Conservation (phyloP, 1,140 invertebrate species). For the Phymorhynchus buccinoides region DNA sequence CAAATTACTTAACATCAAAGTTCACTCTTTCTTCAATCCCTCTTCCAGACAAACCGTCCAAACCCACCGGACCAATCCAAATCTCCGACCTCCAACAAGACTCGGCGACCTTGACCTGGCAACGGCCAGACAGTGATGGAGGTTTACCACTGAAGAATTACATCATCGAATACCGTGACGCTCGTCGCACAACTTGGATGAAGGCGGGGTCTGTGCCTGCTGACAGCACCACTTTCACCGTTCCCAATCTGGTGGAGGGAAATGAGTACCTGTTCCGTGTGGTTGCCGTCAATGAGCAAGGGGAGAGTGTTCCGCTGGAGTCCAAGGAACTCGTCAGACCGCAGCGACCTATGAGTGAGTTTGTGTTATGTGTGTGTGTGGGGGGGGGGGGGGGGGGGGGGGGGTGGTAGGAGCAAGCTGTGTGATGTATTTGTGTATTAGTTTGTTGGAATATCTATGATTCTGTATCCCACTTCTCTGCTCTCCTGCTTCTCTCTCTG, state of each 20-base stretch:
- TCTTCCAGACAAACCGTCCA: conserved; percentile 85
- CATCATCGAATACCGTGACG: conserved; percentile 93
- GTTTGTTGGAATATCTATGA: too few relatives aligned
- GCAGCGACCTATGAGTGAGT: conserved; percentile 47
- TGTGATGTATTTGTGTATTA: too few relatives aligned
- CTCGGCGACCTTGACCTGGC: conserved; percentile 93
- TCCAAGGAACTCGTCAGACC: conserved; percentile 77
- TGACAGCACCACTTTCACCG: conserved; percentile 72
- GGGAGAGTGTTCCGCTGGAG: conserved; percentile 89
- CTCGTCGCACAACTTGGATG: conserved; percentile 92
- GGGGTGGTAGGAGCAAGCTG: too few relatives aligned
- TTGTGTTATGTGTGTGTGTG: too few relatives aligned
- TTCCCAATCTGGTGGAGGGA: conserved; percentile 90
- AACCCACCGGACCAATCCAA: conserved; percentile 85
- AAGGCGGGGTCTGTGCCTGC: conserved; percentile 74
- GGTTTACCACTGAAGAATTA: conserved; percentile 97
- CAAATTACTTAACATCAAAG: background rate
- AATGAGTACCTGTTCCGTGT: conserved; percentile 97
- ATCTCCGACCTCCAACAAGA: conserved; percentile 95
- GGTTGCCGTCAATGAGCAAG: conserved; percentile 95
- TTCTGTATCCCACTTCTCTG: too few relatives aligned
- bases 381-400: too few relatives aligned
- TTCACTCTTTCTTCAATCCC: background rate
- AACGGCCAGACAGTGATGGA: conserved; percentile 89
- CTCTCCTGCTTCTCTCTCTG: too few relatives aligned